Evolutionary conservation across 2,888 invertebrate species (phyloP), one percentile per base, ranked within the genome.

Genomic region (Drosophila incognita): DNA sequence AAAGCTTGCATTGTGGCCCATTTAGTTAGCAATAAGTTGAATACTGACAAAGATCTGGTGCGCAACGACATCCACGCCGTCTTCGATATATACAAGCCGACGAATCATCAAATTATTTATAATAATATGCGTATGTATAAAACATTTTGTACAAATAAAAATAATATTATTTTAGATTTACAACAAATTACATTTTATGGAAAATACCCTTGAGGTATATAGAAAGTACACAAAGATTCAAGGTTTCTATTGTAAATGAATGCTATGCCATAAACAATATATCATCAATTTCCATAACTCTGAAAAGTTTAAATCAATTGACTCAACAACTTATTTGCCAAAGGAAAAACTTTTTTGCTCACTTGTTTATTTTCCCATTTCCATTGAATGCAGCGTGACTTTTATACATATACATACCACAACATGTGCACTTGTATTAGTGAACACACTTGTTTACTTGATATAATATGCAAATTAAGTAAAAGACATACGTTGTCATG

Each of bases 21-120:
- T 62, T 65, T 74, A 79, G 80, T 52, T 76, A 69, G 64, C 18
- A 58, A 57, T 63, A 35, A 35, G 51, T 69, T 56, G 33, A 7
- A 13, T 40, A 40, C 27, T 85, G 97, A 97, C 91, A 97, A 97
- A 93, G 97, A 97, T 92, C 94, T 95, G 82, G 95, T 96, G 13
- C 95, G 94, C 56, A 97, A 97, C 93, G 96, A 96, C 90, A 96
- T 97, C 83, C 96, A 97, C 93, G 96, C 96, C 7, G 94, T 97
- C 74, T 97, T 97, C 91, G 96, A 97, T 93, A 97, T 97, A 89
- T 96, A 96, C 88, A 97, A 97, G 88, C 97, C 97, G 18, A 96
- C 97, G 79, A 66, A 81, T 24, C 46, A 24, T 2, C 21, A 24
- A 24, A 24, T 46, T 46, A 46, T 46, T 24, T 46, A 46, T 46